Conservation (phyloP, 2,113 vertebrate species). For the Myrmecophaga tridactyla region DNA sequence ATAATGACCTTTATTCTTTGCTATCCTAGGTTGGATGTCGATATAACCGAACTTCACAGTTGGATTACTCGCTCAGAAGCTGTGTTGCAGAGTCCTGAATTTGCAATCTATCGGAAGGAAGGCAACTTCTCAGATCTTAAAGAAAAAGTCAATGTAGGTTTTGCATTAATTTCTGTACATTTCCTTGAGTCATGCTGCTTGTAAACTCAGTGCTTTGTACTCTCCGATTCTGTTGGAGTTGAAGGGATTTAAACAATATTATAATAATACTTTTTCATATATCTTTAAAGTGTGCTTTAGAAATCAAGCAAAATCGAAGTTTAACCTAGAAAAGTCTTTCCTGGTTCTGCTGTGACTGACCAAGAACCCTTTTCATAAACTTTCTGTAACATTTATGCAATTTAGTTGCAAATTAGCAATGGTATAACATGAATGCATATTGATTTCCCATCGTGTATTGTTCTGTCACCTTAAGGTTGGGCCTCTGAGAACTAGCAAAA, state of each 20-base stretch:
- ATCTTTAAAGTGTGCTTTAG: not conserved
- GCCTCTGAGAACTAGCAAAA: not conserved
- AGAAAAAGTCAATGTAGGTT: constrained; percentile 93
- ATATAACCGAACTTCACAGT: constrained; percentile 97
- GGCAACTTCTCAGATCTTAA: constrained; percentile 94
- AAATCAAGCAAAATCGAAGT: not conserved
- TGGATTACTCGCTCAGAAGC: constrained; percentile 99
- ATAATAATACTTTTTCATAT: not conserved
- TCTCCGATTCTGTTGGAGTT: not conserved
- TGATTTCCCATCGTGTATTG: not conserved
- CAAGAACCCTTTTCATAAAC: not conserved
- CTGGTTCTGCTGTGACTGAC: not conserved
- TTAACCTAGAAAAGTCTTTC: not conserved
- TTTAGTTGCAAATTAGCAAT: not conserved
- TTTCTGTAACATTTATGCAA: not conserved
- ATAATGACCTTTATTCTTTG: constrained; percentile 19
- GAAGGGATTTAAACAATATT: not conserved
- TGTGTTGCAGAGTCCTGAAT: constrained; percentile 94
- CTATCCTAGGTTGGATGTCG: constrained; percentile 92
- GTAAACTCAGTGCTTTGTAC: not conserved
- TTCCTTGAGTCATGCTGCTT: constrained; percentile 19
- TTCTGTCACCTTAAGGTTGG: not conserved
- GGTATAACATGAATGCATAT: not conserved
- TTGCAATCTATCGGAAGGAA: constrained; percentile 92
- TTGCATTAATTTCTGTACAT: not conserved